A percentile compares a stretch with the other conserved stretches of the same genome.
Conservation (phyloP, 1,140 invertebrate genomes). For the Pseudomyrmex dendroicus region DNA sequence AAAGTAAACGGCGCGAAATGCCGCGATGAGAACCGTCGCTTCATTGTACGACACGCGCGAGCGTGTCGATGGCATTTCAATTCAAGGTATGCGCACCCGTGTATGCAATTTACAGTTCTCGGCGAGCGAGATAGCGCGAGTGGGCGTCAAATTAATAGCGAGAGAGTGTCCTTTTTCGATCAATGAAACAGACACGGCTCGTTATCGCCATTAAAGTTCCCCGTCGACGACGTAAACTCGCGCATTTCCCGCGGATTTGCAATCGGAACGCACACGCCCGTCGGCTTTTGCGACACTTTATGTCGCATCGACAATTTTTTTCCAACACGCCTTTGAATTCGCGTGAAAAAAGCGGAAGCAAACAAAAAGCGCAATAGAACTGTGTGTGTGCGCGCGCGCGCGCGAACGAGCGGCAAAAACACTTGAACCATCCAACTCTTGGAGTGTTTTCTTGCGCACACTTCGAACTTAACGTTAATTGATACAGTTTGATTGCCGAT, state of each 20-base stretch:
- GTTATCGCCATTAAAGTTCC: constrained; percentile 34
- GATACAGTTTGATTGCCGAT: no score
- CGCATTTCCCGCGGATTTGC: neutral
- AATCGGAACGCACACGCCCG: neutral
- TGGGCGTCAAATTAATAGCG: constrained; percentile 49
- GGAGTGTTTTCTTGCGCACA: no score
- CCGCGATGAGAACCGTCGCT: constrained; percentile 27
- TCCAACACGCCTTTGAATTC: no score
- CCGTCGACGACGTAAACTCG: constrained; percentile 2
- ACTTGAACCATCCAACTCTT: no score
- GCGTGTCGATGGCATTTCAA: constrained; percentile 36
- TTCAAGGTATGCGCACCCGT: constrained; percentile 25
- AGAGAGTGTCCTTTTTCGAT: constrained; percentile 45
- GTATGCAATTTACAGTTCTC: constrained; percentile 19
- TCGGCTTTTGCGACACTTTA: no score
- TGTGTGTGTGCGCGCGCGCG: no score
- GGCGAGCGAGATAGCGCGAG: constrained; percentile 27
- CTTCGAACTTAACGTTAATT: no score
- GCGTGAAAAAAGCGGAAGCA: no score
- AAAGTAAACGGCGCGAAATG: constrained; percentile 13
- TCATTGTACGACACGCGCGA: constrained; percentile 16
- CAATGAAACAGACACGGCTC: constrained; percentile 15
- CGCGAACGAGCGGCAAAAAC: no score
- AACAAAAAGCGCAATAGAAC: no score
- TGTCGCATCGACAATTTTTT: no score